Evolutionary conservation across 2,113 vertebrate species (phyloP).

Genomic region (Thamnophis sirtalis): DNA sequence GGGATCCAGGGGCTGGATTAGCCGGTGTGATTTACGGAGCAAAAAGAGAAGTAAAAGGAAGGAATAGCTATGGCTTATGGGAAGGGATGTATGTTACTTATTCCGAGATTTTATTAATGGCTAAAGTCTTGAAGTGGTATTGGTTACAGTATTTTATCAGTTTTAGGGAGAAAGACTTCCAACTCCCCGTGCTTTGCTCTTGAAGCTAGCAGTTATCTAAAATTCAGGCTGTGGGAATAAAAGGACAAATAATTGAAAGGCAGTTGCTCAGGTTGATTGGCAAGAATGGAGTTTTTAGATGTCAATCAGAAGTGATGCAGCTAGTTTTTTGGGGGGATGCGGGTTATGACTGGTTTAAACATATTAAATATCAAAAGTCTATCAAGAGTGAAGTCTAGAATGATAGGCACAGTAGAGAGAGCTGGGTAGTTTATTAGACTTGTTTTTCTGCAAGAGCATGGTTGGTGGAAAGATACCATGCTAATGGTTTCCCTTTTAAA

Average conservation of each 20-base stretch:
- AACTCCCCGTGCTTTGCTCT: not conserved
- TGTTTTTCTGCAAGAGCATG: not conserved
- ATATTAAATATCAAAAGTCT: not conserved
- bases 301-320: not conserved
- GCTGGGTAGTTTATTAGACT: not conserved
- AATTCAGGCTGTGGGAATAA: not conserved
- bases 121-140: not conserved
- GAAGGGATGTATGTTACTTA: not conserved
- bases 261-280: not conserved
- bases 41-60: not conserved
- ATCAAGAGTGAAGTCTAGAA: not conserved
- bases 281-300: not conserved
- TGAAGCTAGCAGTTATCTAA: not conserved
- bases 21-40: rapidly evolving
- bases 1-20: not conserved
- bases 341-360: not conserved
- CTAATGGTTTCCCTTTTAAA: not conserved
- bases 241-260: not conserved
- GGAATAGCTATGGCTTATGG: not conserved
- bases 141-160: not conserved
- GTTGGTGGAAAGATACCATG: not conserved
- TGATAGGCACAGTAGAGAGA: not conserved
- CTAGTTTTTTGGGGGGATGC: not conserved
- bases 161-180: not conserved
- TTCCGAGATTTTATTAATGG: not conserved